phyloP scores from a whole-genome alignment of 2,797 vertebrate species.

The Paratrypauchen microcephalus region DNA sequence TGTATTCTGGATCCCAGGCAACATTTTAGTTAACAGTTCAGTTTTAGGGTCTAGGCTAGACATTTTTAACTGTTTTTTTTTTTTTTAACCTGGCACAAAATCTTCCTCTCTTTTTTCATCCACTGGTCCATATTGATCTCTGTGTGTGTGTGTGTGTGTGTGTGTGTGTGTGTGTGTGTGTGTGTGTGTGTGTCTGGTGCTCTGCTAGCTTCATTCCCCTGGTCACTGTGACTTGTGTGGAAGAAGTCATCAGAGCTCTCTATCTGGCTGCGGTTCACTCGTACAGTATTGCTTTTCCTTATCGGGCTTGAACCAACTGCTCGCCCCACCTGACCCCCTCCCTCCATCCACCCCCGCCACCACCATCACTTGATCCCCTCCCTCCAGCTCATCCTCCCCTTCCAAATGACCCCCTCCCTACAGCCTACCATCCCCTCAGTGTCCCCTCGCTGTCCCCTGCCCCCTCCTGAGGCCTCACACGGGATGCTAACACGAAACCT shows the following conservation, averaged over 20 bases:
- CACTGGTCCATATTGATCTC: too few species aligned
- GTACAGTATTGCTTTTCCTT: constrained; percentile 62
- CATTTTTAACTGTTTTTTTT: too few species aligned
- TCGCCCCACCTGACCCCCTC: constrained; percentile 9
- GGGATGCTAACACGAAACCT: constrained; percentile 1
- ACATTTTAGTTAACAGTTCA: too few species aligned
- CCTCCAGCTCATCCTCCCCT: too few species aligned
- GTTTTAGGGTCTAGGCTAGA: too few species aligned
- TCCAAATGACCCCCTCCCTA: neutral
- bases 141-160: too few species aligned
- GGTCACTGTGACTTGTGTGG: constrained; percentile 34
- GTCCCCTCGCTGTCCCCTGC: neutral
- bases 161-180: too few species aligned
- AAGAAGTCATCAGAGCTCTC: constrained; percentile 72
- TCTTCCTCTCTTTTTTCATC: too few species aligned
- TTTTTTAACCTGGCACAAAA: too few species aligned
- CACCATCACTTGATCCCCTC: neutral
- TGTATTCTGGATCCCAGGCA: too few species aligned
- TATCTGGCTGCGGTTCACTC: constrained; percentile 56
- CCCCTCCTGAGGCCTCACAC: neutral
- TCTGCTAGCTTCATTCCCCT: too few species aligned
- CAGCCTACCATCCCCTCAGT: too few species aligned
- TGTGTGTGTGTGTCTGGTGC: neutral
- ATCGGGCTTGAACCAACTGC: constrained; percentile 56
- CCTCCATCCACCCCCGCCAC: neutral